phyloP scores from a whole-genome alignment of 2,113 vertebrate species.

The Scopus umbretta region DNA sequence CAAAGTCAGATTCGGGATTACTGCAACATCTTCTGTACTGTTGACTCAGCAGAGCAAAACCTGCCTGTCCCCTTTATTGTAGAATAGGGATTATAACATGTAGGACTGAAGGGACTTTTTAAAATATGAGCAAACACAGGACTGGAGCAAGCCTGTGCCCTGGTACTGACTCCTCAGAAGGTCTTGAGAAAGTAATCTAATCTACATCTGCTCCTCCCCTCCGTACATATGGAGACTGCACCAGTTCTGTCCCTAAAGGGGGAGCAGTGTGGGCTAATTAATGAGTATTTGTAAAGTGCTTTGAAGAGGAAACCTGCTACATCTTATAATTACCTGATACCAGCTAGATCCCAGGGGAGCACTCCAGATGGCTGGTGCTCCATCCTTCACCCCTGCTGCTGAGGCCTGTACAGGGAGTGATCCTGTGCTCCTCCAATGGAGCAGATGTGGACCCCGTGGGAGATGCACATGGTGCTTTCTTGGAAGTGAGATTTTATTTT shows the following conservation, averaged over 20 bases:
- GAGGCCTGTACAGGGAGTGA: neutral
- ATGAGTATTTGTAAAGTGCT: constrained; percentile 4
- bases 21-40: rapidly evolving
- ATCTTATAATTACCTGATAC: neutral
- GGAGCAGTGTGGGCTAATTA: neutral
- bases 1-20: neutral
- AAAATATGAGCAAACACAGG: neutral
- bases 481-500: neutral
- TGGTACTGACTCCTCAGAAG: neutral
- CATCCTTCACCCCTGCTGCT: neutral
- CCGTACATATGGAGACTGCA: neutral
- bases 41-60: neutral
- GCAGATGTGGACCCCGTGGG: neutral
- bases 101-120: neutral
- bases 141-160: neutral
- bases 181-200: neutral
- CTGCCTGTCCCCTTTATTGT: neutral
- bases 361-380: neutral
- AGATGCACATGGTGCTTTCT: neutral
- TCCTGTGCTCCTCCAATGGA: neutral
- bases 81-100: neutral
- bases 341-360: neutral
- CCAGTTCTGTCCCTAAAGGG: neutral
- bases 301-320: neutral
- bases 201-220: neutral